phyloP scores from a whole-genome alignment of 1,140 invertebrate genomes.

The Orussus abietinus region DNA sequence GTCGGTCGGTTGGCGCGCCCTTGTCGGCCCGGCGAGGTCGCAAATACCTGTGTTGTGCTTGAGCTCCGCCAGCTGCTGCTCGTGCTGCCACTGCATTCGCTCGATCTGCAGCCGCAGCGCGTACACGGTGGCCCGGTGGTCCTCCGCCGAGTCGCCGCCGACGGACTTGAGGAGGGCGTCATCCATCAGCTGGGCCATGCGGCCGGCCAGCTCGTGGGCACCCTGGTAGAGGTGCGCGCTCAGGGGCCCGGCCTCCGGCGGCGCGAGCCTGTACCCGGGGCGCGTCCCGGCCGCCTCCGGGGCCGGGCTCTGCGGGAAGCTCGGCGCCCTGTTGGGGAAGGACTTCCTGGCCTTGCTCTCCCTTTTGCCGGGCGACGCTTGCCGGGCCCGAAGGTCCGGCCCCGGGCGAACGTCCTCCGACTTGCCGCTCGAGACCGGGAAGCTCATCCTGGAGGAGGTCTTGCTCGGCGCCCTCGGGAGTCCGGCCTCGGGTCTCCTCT shows the following conservation, averaged over 20 bases:
- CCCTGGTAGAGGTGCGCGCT: slow-evolving; percentile 42
- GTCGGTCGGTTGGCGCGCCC: not conserved
- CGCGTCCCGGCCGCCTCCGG: too few relatives aligned
- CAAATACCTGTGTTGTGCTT: slow-evolving; percentile 58
- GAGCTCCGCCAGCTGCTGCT: slow-evolving; percentile 61
- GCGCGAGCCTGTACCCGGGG: slow-evolving; percentile 35
- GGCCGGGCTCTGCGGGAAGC: slow-evolving; percentile 21
- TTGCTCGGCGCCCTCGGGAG: too few relatives aligned
- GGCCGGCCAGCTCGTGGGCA: slow-evolving; percentile 38
- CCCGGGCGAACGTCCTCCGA: not conserved
- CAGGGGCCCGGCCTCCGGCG: slow-evolving; percentile 52
- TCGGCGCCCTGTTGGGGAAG: slow-evolving; percentile 34
- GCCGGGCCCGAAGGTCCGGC: not conserved
- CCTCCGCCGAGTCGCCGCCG: slow-evolving; percentile 23
- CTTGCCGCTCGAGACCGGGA: too few relatives aligned
- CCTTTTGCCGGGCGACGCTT: not conserved
- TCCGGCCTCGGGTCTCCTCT: slow-evolving; percentile 2
- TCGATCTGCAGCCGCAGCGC: slow-evolving; percentile 63
- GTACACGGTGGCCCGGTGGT: slow-evolving; percentile 56
- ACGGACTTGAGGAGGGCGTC: slow-evolving; percentile 29
- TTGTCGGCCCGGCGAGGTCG: slow-evolving; percentile 8
- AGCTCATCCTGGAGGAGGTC: too few relatives aligned
- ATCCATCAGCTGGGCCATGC: slow-evolving; percentile 44
- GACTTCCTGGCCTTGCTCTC: slow-evolving; percentile 41
- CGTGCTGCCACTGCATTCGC: slow-evolving; percentile 61